phyloP scores from a whole-genome alignment of 2,113 vertebrate species.

The Larimichthys crocea region DNA sequence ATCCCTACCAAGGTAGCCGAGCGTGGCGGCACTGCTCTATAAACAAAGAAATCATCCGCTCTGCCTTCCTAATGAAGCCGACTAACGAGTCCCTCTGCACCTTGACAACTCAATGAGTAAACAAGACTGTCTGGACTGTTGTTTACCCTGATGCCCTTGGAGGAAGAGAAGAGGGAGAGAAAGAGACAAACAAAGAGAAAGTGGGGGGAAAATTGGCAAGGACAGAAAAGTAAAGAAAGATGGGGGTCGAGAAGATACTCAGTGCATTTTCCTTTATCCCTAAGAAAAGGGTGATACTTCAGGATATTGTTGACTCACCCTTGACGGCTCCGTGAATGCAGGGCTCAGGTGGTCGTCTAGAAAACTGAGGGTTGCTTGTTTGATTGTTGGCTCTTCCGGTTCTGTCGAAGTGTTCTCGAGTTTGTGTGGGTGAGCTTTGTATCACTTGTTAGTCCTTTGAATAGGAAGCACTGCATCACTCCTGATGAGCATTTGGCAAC shows the following conservation, averaged over 20 bases:
- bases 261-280: too few relatives aligned
- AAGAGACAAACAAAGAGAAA: neutral
- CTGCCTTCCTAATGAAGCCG: slow-evolving; percentile 10
- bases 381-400: too few relatives aligned
- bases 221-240: neutral
- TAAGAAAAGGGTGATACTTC: neutral
- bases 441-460: too few relatives aligned
- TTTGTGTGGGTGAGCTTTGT: too few relatives aligned
- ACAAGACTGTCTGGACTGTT: neutral
- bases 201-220: neutral
- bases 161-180: neutral
- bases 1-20: slow-evolving; percentile 13
- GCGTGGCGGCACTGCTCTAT: neutral
- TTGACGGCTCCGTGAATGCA: too few relatives aligned
- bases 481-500: too few relatives aligned
- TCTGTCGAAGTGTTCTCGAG: too few relatives aligned
- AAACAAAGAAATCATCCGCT: slow-evolving; percentile 35
- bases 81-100: slow-evolving; percentile 39
- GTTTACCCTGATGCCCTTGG: slow-evolving; percentile 5
- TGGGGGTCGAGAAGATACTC: neutral
- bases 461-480: too few relatives aligned
- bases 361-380: too few relatives aligned
- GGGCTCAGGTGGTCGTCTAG: too few relatives aligned
- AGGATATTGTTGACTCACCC: too few relatives aligned
- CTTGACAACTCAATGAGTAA: neutral